Base-by-base conservation (phyloP, 1,140 invertebrate genomes). In the Scylla paramamosain region DNA sequence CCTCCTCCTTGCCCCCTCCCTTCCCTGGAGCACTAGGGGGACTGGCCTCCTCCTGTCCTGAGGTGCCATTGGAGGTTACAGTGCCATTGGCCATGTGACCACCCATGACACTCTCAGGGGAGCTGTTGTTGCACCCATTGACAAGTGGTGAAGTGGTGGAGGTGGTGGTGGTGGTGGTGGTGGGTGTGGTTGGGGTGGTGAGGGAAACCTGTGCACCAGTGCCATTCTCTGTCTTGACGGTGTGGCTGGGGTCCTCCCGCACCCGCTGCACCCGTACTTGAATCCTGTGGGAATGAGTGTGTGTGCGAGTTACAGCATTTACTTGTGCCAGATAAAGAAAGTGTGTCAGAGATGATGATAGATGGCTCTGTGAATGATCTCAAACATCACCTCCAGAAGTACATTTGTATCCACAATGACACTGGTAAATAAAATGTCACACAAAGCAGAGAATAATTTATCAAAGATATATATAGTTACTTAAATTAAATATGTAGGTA, bases 1-100 rank as follows among this genome's bases (percentile, higher is more conserved):
- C 94, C 20, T 95, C 94, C 82, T 95, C 92, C 14, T 84, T 32
- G 32, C 77, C 87, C n/a, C 88, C 77, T 0, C 59, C 67, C 39
- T 39, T 94, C 39, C 46, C 52, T 20, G 31, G 4, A 32, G 86
- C 16, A 39, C 7, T 67, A 8, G 39, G 39, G 28, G 88, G 93
- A 52, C 83, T 94, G 3, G 86, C 48, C 48, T 94, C 93, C 20
- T 94, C 87, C 16, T 14, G 77, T 3, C 28, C 86, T n/a, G 88
- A 28, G 2, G 67, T 48, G 12, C 93, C 93, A 31, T 94, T 94
- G n/a, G 32, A 29, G 32, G 93, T 94, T 14, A 88, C 93, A 83
- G 93, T 94, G 31, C 93, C 93, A 31, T 94, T 94, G 12, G 90
- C 87, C 46, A 90, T 16, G 7, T 59, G 39, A 32, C 32, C 46